phyloP scores from a whole-genome alignment of 2,888 invertebrate genomes.

The Rhamphomyia laevipes region DNA sequence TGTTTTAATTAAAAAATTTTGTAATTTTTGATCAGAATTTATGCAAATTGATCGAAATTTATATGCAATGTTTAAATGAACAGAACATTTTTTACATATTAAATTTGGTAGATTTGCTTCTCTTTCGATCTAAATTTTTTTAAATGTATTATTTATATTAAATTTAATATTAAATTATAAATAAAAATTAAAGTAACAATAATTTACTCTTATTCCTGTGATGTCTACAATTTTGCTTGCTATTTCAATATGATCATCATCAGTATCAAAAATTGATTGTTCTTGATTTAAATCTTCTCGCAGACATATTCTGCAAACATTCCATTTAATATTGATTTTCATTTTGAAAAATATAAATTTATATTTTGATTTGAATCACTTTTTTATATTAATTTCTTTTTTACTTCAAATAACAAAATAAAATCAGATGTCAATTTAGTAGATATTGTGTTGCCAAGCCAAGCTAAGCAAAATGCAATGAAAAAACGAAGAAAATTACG shows the following conservation, averaged over 20 bases:
- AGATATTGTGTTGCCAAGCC: not conserved
- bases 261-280: slow-evolving; percentile 24
- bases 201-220: slow-evolving; percentile 26
- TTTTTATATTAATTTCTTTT: too few relatives aligned
- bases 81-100: slow-evolving; percentile 4
- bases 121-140: not conserved
- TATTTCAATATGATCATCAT: slow-evolving; percentile 15
- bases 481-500: too few relatives aligned
- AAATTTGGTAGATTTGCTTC: not conserved
- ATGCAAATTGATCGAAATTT: slow-evolving; percentile 6
- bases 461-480: slow-evolving; percentile 1
- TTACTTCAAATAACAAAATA: too few relatives aligned
- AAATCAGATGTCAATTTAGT: not conserved
- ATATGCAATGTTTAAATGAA: slow-evolving; percentile 4
- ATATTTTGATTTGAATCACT: too few relatives aligned
- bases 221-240: slow-evolving; percentile 28
- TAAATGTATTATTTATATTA: not conserved
- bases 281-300: slow-evolving; percentile 15
- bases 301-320: slow-evolving; percentile 5
- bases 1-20: slow-evolving; percentile 1
- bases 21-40: slow-evolving; percentile 5
- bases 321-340: slow-evolving; percentile 2
- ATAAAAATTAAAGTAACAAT: not conserved
- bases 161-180: not conserved
- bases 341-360: not conserved